A percentile compares a stretch with the other conserved stretches of the same genome.
Conservation (phyloP, 1,140 invertebrate species). For the Drosophila saltans region DNA sequence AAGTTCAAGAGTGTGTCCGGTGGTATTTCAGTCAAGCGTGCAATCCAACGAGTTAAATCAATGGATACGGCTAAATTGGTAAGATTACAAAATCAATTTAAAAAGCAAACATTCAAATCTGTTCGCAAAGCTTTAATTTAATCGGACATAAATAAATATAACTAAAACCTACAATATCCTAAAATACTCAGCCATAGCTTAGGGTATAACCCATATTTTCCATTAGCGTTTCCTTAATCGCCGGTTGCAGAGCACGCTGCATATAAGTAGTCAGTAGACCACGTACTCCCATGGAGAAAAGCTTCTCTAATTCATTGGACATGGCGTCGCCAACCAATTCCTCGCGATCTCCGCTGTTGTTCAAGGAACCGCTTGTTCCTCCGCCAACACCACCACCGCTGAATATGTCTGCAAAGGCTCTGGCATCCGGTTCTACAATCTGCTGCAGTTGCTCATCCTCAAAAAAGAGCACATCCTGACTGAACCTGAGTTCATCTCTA, state of each 20-base stretch:
- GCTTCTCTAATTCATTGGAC: slow-evolving; percentile 91
- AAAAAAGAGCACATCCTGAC: slow-evolving; percentile 76
- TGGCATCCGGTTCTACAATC: slow-evolving; percentile 72
- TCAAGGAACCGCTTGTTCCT: not conserved
- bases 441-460: slow-evolving; percentile 74
- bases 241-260: slow-evolving; percentile 91
- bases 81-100: slow-evolving; percentile 37
- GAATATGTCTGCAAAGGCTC: slow-evolving; percentile 78
- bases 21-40: slow-evolving; percentile 25
- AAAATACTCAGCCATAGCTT: slow-evolving; percentile 87
- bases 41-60: slow-evolving; percentile 22
- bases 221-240: slow-evolving; percentile 93
- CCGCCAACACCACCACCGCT: slow-evolving; percentile 16
- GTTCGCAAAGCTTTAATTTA: slow-evolving; percentile 70
- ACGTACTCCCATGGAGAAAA: slow-evolving; percentile 90
- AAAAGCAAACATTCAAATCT: not conserved
- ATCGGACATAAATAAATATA: slow-evolving; percentile 49
- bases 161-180: slow-evolving; percentile 13
- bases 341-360: slow-evolving; percentile 39
- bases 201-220: slow-evolving; percentile 93
- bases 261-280: slow-evolving; percentile 92
- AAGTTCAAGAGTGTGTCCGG: slow-evolving; percentile 51
- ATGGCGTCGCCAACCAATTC: slow-evolving; percentile 85
- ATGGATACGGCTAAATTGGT: slow-evolving; percentile 78
- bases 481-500: slow-evolving; percentile 79